A percentile compares a stretch with the other conserved stretches of the same genome.
Conservation (phyloP, 2,888 invertebrate species). For the Tetropium fuscum region DNA sequence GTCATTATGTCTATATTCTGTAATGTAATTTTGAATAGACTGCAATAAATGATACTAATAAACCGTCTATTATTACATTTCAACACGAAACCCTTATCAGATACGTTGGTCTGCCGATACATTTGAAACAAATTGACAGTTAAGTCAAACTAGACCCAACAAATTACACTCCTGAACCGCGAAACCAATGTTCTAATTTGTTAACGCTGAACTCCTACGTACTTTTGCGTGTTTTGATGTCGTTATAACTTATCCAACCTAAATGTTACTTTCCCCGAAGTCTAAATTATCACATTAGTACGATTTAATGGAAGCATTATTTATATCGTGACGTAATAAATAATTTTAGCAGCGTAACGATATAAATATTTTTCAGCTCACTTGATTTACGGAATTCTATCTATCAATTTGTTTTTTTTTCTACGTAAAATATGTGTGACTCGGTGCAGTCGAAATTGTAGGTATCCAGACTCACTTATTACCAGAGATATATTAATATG, state of each 20-base stretch:
- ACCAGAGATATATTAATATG: too few species aligned
- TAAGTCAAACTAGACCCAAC: slow-evolving; percentile 29
- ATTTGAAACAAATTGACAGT: slow-evolving; percentile 33
- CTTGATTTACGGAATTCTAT: too few species aligned
- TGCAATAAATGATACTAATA: slow-evolving; percentile 9
- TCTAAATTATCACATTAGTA: slow-evolving; percentile 32
- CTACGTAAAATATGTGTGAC: too few species aligned
- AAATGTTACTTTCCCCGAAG: slow-evolving; percentile 7
- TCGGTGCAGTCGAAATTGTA: too few species aligned
- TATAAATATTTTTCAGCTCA: too few species aligned
- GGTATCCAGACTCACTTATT: too few species aligned
- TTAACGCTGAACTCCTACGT: slow-evolving; percentile 22
- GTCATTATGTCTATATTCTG: neutral
- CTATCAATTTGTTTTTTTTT: too few species aligned
- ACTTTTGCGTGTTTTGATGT: slow-evolving; percentile 34
- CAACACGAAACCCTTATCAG: slow-evolving; percentile 35
- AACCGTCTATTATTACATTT: slow-evolving; percentile 29
- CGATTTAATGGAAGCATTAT: slow-evolving; percentile 25
- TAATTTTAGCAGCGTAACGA: too few species aligned
- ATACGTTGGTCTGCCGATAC: slow-evolving; percentile 7
- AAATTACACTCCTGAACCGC: slow-evolving; percentile 28
- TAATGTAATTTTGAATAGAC: neutral
- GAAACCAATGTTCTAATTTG: slow-evolving; percentile 35
- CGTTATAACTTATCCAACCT: slow-evolving; percentile 18
- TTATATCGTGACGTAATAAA: neutral